These are phyloP conservation scores for Vireo griseus DNA, from an alignment of 2,797 vertebrate species.

Conservation along the genomic window DNA sequence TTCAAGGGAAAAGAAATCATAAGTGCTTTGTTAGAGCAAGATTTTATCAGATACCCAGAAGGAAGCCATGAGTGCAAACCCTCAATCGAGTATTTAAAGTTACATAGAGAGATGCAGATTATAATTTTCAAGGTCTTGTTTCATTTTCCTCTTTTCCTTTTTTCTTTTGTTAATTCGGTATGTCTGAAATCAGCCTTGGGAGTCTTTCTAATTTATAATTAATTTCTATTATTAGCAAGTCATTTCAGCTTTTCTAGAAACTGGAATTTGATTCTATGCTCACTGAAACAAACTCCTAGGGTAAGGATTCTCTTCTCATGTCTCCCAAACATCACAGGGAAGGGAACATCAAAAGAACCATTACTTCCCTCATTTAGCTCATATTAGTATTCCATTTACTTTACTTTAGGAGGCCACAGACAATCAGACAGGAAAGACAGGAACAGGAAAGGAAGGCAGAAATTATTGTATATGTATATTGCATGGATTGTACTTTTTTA, in stretches of 20 bases:
- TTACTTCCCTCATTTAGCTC: not conserved
- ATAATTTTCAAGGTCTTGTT: constrained; percentile 7
- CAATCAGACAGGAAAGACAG: not conserved
- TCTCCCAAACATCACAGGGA: not conserved
- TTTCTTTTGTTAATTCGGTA: not conserved
- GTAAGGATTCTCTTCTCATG: not conserved
- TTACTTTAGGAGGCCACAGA: not conserved
- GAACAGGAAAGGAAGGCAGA: not conserved
- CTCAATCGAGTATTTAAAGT: not conserved
- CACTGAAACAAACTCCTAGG: not conserved
- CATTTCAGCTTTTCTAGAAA: constrained; percentile 7
- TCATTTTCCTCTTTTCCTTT: not conserved
- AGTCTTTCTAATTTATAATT: constrained; percentile 51
- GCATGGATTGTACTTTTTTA: not conserved
- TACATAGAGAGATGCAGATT: not conserved
- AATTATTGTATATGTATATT: not conserved
- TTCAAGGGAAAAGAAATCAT: not conserved
- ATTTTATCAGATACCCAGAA: not conserved
- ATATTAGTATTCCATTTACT: not conserved
- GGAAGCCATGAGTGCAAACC: not conserved
- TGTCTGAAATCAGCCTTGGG: not conserved
- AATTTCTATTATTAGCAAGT: constrained; percentile 54
- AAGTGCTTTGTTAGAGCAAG: not conserved
- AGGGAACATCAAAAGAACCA: not conserved
- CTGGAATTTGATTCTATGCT: not conserved